Base-by-base conservation (phyloP, 2,797 vertebrate genomes). In the Apodemus agrarius region DNA sequence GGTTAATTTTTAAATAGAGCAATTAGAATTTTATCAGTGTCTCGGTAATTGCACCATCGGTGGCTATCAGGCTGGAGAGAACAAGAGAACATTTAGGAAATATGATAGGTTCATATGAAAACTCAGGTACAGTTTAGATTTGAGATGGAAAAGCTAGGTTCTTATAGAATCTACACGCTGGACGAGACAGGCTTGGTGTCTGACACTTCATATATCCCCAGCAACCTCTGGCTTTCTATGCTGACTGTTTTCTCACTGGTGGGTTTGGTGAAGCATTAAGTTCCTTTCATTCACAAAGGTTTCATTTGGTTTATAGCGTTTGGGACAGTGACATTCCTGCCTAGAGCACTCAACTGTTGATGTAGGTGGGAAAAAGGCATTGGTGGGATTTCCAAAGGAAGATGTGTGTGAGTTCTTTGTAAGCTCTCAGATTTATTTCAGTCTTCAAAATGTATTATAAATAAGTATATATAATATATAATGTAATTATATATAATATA, bases 351-450 rank as follows among this genome's bases (percentile, higher is more conserved):
- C 96, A 75, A 74, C 93, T 93, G 8, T 52, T 63, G 94, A 96
- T 97, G 59, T 59, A 96, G 95, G 46, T 4, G 46, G 46, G 95
- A 96, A 74, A 81, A 90, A 95, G 93, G 22, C 40, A 90, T 61
- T 65, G 75, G 63, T 97, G 82, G 61, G 95, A 94, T 98, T 98
- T 96, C 96, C 54, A 34, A 79, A 98, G 94, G 95, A 96, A 97
- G 96, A 96, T 85, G 83, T 97, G 75, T 90, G 97, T 96, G 97
- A 97, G 95, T 97, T 98, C 88, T 96, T 63, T 98, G 90, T 98
- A 98, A 97, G 54, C 13, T 97, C 82, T 97, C 97, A 95, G 40
- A 97, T 83, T 97, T 98, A 97, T 97, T 95, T 96, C 97, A 97
- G 95, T 76, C 93, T 98, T 92, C 91, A 97, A 98, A 98, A 98